phyloP scores from a whole-genome alignment of 1,140 invertebrate genomes.

The Drosophila cardini region DNA sequence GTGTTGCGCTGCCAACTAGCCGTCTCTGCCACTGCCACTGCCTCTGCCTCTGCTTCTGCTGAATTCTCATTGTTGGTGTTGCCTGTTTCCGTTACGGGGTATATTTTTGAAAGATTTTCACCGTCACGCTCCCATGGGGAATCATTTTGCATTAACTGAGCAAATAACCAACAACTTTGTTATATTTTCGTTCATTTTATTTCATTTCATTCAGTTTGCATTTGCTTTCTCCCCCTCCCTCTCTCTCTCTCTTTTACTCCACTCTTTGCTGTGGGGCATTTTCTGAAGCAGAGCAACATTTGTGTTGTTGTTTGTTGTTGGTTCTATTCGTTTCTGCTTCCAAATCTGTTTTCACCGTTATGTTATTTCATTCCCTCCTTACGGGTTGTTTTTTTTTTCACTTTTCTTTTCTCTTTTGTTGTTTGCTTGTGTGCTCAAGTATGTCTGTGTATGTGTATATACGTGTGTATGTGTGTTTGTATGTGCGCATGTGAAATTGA shows the following conservation, averaged over 20 bases:
- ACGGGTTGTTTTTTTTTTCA: conserved; percentile 28
- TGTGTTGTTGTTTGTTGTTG: conserved; percentile 22
- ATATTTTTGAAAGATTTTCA: conserved; percentile 53
- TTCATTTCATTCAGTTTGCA: conserved; percentile 51
- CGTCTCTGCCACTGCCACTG: conserved; percentile 3
- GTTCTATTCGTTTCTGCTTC: conserved; percentile 47
- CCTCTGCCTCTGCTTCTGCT: conserved; percentile 6
- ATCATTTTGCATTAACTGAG: conserved; percentile 82
- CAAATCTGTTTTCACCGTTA: conserved; percentile 53
- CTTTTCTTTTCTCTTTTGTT: conserved; percentile 10
- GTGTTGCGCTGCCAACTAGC: conserved; percentile 21
- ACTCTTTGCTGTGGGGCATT: conserved; percentile 37
- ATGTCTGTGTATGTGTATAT: conserved; percentile 49
- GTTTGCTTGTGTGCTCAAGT: conserved; percentile 36
- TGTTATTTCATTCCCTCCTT: conserved; percentile 34
- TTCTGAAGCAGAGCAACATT: conserved; percentile 38
- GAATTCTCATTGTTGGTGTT: conserved; percentile 24
- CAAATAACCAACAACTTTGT: conserved; percentile 83
- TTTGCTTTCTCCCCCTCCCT: conserved; percentile 27
- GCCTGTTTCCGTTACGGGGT: conserved; percentile 23
- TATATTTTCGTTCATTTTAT: conserved; percentile 82
- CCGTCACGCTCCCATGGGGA: conserved; percentile 60
- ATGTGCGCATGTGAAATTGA: conserved; percentile 76
- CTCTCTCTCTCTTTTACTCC: too few relatives aligned
- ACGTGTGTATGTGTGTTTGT: conserved; percentile 46